A percentile compares a stretch with the other conserved stretches of the same genome.
phyloP scores from a whole-genome alignment of 2,888 invertebrate genomes.

The Dryocosmus kuriphilus region DNA sequence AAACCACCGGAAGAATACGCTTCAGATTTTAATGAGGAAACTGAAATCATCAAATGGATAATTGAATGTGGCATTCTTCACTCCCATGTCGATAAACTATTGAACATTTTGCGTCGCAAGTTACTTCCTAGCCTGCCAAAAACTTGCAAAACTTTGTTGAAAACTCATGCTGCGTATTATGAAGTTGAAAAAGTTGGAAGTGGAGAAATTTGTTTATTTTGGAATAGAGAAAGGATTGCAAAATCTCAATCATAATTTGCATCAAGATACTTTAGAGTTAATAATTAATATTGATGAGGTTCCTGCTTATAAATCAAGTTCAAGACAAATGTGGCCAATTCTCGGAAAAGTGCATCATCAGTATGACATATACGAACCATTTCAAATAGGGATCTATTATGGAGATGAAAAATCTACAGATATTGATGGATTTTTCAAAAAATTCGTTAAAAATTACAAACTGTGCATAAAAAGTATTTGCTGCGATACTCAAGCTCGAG shows the following conservation, averaged over 20 bases:
- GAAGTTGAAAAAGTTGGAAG: conserved; percentile 44
- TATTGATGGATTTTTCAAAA: conserved; percentile 44
- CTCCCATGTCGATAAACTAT: conserved; percentile 38
- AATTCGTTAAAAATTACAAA: conserved; percentile 46
- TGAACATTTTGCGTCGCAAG: conserved; percentile 43
- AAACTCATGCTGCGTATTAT: conserved; percentile 45
- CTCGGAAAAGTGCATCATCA: conserved; percentile 48
- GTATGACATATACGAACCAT: conserved; percentile 52
- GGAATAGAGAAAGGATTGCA: conserved; percentile 44
- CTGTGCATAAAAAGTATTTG: conserved; percentile 51
- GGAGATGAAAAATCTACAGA: conserved; percentile 49
- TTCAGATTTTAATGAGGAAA: conserved; percentile 29
- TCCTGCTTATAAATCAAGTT: conserved; percentile 49
- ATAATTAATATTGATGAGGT: conserved; percentile 52
- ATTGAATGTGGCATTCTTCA: conserved; percentile 45
- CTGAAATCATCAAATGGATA: conserved; percentile 45
- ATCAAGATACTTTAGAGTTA: conserved; percentile 42
- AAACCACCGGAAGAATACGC: conserved; percentile 1
- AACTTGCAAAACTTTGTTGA: conserved; percentile 47
- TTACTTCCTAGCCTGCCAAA: conserved; percentile 45
- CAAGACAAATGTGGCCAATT: conserved; percentile 53
- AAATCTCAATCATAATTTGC: conserved; percentile 40
- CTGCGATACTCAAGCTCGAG: conserved; percentile 52
- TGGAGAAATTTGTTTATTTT: conserved; percentile 50
- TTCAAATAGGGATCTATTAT: conserved; percentile 51